Percentiles rank a stretch among this genome's conserved stretches.
Conservation (phyloP, 2,113 vertebrate genomes). For the Collichthys lucidus region DNA sequence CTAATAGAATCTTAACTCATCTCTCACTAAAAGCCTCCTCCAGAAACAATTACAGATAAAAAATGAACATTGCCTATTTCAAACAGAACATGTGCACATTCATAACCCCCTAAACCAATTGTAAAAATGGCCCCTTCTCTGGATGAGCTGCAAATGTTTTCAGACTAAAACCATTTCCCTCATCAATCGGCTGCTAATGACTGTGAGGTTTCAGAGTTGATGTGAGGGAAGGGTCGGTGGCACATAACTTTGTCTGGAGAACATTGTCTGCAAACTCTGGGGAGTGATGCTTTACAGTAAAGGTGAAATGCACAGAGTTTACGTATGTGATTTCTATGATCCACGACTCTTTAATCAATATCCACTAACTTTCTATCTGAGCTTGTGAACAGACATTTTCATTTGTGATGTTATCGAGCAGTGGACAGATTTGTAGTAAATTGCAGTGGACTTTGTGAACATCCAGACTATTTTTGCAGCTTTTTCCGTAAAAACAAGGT, state of each 20-base stretch:
- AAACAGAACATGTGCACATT: constrained; percentile 78
- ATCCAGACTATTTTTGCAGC: not conserved
- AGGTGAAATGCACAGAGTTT: constrained; percentile 43
- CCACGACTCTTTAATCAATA: constrained; percentile 6
- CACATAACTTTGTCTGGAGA: constrained; percentile 70
- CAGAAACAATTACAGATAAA: constrained; percentile 85
- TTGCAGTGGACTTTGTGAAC: not conserved
- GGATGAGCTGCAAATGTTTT: constrained; percentile 83
- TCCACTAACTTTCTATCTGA: constrained; percentile 2
- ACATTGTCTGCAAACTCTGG: constrained; percentile 51
- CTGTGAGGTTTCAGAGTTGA: constrained; percentile 77
- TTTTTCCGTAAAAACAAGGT: not conserved
- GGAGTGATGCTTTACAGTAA: constrained; percentile 48
- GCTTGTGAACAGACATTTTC: not conserved
- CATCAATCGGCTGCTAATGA: constrained; percentile 85
- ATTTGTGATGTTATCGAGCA: not conserved
- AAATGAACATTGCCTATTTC: constrained; percentile 82
- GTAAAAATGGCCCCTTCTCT: constrained; percentile 81
- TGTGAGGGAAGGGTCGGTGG: constrained; percentile 70
- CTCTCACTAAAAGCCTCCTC: constrained; percentile 84
- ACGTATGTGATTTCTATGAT: constrained; percentile 24
- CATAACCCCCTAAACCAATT: constrained; percentile 84
- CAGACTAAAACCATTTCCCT: constrained; percentile 76
- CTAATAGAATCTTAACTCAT: constrained; percentile 81
- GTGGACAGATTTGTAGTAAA: not conserved